A percentile compares a stretch with the other conserved stretches of the same genome.
These are phyloP conservation scores for Zosterops hypoxanthus DNA, from an alignment of 2,113 vertebrate genomes.

Conservation along the genomic window DNA sequence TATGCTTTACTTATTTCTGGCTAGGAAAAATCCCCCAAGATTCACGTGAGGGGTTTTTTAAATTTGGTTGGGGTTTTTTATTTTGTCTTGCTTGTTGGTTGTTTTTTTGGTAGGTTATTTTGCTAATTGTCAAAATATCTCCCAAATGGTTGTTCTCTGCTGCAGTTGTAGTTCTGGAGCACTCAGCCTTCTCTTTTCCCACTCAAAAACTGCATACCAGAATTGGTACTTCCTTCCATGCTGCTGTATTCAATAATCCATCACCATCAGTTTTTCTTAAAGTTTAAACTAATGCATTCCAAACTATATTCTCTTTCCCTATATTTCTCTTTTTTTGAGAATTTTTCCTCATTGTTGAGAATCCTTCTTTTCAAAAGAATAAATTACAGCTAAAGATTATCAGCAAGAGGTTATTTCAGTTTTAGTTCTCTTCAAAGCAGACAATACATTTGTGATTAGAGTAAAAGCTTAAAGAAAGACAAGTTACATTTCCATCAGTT, in stretches of 20 bases:
- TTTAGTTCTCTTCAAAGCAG: background rate
- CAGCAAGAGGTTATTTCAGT: background rate
- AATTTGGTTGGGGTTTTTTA: background rate
- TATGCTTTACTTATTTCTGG: background rate
- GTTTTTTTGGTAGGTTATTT: background rate
- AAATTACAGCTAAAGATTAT: background rate
- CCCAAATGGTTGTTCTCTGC: background rate
- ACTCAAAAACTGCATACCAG: background rate
- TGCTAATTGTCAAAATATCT: background rate
- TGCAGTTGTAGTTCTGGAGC: background rate
- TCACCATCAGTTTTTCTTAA: background rate
- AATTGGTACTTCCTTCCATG: background rate
- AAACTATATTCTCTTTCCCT: background rate
- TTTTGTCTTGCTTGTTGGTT: background rate
- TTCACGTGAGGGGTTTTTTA: background rate
- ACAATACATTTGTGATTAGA: background rate
- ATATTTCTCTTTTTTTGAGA: background rate
- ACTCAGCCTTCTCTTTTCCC: background rate
- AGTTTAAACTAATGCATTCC: background rate
- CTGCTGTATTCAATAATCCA: background rate
- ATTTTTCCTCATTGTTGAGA: background rate
- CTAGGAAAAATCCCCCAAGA: background rate
- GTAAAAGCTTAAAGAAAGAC: background rate
- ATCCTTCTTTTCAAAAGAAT: background rate
- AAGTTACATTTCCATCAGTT: constrained; percentile 16